phyloP scores from a whole-genome alignment of 2,797 vertebrate species.

The Melanogrammus aeglefinus region DNA sequence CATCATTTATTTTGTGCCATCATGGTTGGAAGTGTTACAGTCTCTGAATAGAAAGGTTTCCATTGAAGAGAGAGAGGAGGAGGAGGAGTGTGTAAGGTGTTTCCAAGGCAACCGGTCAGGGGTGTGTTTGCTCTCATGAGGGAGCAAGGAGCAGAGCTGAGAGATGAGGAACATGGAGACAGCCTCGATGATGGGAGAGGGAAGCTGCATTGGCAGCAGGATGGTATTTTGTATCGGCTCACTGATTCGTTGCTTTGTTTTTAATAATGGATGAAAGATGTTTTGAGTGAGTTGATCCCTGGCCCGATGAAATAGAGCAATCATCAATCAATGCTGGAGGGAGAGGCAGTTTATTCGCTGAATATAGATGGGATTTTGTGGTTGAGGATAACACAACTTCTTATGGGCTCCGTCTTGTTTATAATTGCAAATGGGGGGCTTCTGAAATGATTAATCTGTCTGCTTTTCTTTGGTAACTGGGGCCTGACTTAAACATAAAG shows the following conservation, averaged over 20 bases:
- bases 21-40: neutral
- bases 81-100: slow-evolving; percentile 54
- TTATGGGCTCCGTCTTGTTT: neutral
- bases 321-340: neutral
- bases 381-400: neutral
- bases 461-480: neutral
- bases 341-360: neutral
- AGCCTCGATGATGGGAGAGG: slow-evolving; percentile 60
- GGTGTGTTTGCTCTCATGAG: slow-evolving; percentile 73
- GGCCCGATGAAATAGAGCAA: neutral
- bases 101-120: slow-evolving; percentile 71
- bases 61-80: slow-evolving; percentile 20
- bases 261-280: neutral
- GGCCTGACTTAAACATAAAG: neutral
- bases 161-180: slow-evolving; percentile 58
- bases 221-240: neutral
- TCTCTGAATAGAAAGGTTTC: slow-evolving; percentile 1
- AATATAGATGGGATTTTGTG: neutral
- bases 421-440: slow-evolving; percentile 4
- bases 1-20: neutral
- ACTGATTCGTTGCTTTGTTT: neutral
- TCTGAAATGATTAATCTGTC: neutral
- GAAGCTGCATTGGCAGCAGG: slow-evolving; percentile 13
- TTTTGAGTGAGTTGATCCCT: neutral
- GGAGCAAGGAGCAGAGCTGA: slow-evolving; percentile 45